These are phyloP conservation scores for Ryuthela nishihirai DNA, from an alignment of 2,888 invertebrate species.

Conservation along the genomic window DNA sequence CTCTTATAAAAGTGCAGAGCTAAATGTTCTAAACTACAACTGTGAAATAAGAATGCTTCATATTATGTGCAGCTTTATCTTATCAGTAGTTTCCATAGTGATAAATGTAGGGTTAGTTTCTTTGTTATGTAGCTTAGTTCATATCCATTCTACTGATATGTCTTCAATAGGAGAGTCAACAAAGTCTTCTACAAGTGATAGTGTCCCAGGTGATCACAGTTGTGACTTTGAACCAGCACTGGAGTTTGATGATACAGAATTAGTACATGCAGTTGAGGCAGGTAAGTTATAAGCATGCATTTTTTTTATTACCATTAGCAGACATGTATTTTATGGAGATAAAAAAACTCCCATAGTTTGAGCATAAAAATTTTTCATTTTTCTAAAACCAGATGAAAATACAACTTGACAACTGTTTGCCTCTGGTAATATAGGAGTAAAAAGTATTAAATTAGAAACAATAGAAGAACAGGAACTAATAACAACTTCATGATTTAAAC, in stretches of 20 bases:
- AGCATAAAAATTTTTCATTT: neutral
- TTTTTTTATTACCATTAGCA: neutral
- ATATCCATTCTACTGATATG: neutral
- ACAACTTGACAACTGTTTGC: too few species aligned
- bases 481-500: too few species aligned
- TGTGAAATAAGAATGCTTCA: too few species aligned
- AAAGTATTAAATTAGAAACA: too few species aligned
- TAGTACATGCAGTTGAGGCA: constrained; percentile 43
- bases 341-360: neutral
- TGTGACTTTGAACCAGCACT: constrained; percentile 86
- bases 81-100: too few species aligned
- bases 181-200: constrained; percentile 36
- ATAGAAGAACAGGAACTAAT: too few species aligned
- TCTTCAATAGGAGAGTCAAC: constrained; percentile 12
- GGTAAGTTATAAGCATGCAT: constrained; percentile 8
- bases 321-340: neutral
- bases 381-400: neutral
- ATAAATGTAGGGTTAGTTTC: too few species aligned
- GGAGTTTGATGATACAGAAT: constrained; percentile 92
- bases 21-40: too few species aligned
- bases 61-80: too few species aligned
- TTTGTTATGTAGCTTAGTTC: too few species aligned
- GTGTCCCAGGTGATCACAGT: constrained; percentile 36
- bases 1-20: too few species aligned
- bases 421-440: too few species aligned